Percentiles rank a stretch among this genome's conserved stretches.
phyloP scores from a whole-genome alignment of 2,888 invertebrate genomes.

The Aricia artaxerxes region DNA sequence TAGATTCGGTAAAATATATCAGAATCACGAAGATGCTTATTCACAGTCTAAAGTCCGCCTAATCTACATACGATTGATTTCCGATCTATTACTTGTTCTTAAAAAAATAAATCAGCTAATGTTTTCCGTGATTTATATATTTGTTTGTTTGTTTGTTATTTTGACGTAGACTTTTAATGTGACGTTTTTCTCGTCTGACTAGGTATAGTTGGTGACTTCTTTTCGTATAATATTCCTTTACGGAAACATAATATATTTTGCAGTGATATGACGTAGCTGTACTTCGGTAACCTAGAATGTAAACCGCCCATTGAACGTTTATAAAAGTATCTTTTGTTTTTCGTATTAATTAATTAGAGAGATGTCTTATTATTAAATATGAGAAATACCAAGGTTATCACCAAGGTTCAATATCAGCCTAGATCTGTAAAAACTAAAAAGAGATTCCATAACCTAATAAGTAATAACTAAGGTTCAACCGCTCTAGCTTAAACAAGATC shows the following conservation, averaged over 20 bases:
- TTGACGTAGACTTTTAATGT: not conserved
- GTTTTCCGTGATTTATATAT: not conserved
- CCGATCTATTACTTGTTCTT: not conserved
- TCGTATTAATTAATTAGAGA: too few relatives aligned
- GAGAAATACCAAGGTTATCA: too few relatives aligned
- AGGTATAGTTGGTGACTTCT: too few relatives aligned
- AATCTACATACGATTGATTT: not conserved
- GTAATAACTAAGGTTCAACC: too few relatives aligned
- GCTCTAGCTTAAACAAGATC: too few relatives aligned
- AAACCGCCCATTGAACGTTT: too few relatives aligned
- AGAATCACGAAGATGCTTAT: not conserved
- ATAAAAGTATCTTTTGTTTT: too few relatives aligned
- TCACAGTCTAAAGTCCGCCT: slow-evolving; percentile 3
- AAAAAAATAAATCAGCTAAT: not conserved
- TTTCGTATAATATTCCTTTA: not conserved
- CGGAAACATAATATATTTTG: not conserved
- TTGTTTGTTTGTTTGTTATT: not conserved
- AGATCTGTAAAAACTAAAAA: too few relatives aligned
- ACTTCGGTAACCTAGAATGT: too few relatives aligned
- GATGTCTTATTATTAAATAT: too few relatives aligned
- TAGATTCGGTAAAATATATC: not conserved
- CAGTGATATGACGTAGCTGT: not conserved
- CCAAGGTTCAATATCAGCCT: too few relatives aligned
- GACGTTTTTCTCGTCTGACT: not conserved
- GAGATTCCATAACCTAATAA: too few relatives aligned